A percentile compares a stretch with the other conserved stretches of the same genome.
phyloP scores from a whole-genome alignment of 2,797 vertebrate species.

The Brachyrhaphis roseni region DNA sequence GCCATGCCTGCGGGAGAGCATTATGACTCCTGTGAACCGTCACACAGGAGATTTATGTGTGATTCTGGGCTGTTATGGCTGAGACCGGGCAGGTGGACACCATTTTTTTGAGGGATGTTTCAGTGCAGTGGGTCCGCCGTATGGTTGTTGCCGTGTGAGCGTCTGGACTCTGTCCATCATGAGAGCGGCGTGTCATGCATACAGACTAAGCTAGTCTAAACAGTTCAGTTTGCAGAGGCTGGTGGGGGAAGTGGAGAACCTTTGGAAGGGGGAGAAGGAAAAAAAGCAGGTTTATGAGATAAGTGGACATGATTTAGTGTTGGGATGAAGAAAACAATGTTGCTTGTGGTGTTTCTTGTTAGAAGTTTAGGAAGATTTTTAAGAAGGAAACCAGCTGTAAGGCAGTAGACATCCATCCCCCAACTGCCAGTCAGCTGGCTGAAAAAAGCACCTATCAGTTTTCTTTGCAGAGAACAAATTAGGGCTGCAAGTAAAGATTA shows the following conservation, averaged over 20 bases:
- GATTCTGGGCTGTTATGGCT: constrained; percentile 14
- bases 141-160: constrained; percentile 8
- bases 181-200: constrained; percentile 61
- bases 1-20: constrained; percentile 20
- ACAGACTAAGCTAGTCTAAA: constrained; percentile 69
- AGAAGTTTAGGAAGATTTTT: not conserved
- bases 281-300: constrained; percentile 16
- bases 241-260: constrained; percentile 25
- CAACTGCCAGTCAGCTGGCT: not conserved
- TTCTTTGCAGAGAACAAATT: not conserved
- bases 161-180: constrained; percentile 58
- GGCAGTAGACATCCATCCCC: not conserved
- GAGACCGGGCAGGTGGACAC: constrained; percentile 36
- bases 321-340: not conserved
- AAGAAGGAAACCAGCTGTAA: not conserved
- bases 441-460: not conserved
- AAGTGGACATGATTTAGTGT: constrained; percentile 26
- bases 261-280: constrained; percentile 4
- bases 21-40: not conserved
- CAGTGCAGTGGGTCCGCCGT: constrained; percentile 7
- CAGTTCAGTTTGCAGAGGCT: constrained; percentile 43
- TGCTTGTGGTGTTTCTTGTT: not conserved
- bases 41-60: not conserved
- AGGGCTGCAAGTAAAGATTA: too few species aligned
- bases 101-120: not conserved